Base-by-base conservation (phyloP, 2,113 vertebrate species). In the Garra rufa region DNA sequence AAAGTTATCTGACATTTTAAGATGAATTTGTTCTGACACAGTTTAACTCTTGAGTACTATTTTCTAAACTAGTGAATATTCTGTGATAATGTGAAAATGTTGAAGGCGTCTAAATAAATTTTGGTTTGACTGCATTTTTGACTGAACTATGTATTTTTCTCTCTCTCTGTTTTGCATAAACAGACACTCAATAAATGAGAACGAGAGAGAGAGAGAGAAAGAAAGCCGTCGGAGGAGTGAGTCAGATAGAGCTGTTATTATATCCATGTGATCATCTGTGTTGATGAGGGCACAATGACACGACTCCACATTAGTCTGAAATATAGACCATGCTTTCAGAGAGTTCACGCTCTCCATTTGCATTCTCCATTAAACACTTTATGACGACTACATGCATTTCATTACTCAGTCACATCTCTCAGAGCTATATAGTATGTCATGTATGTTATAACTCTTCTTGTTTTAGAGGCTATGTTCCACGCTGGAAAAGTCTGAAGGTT, bases 241-340 rank as follows among this genome's bases (percentile, higher is more conserved):
- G 9, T 81, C 71, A 44, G 50, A 86, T 67, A 84, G 69, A 75
- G 69, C 46, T n/a, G 69, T 69, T 48, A 55, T 65, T 76, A 59
- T 69, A 74, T 76, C 71, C 21, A 19, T 55, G 14, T 41, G 75
- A 70, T 77, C 21, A 41, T 26, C 59, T 28, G 30, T 57, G 24
- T 15, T 21, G 57, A 80, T 75, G 17, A 75, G 44, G n/a, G 5
- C 73, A 28, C 63, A 67, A 81, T 46, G 24, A 79, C 43, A 57
- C 24, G 11, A 30, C 41, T 55, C 55, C 61, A 13, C 46, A 48
- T 83, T 52, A 82, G 57, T 73, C n/a, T 74, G 46, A 87, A 87
- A 85, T 61, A 71, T 63, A n/a, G 46, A 75, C 15, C 19, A 74
- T 78, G 26, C 38, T 28, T 83, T 83, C 11, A 82, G 57, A 61